These are phyloP conservation scores for Pongo abelii DNA, from an alignment of 2,113 vertebrate genomes.

Conservation along the genomic window DNA sequence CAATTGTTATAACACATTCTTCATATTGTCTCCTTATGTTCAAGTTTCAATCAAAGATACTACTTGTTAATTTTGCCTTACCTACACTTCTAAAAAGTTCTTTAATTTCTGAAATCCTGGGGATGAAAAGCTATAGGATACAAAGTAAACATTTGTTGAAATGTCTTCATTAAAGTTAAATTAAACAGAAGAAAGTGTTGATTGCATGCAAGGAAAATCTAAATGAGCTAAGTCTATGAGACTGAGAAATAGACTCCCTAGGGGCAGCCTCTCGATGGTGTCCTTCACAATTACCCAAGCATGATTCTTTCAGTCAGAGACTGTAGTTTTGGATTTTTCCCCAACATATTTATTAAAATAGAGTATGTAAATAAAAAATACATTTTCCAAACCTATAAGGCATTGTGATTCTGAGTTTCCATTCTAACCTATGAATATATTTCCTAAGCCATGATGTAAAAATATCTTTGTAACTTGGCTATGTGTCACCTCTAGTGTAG, in stretches of 20 bases:
- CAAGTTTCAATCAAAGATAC: neutral
- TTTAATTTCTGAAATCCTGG: slow-evolving; percentile 40
- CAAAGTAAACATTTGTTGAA: slow-evolving; percentile 51
- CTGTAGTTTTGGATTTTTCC: neutral
- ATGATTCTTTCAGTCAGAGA: slow-evolving; percentile 40
- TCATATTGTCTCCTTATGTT: neutral
- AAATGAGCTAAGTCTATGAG: slow-evolving; percentile 56
- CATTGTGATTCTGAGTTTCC: neutral
- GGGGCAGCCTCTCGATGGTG: neutral
- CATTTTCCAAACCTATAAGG: neutral
- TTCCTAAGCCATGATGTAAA: neutral
- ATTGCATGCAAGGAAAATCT: slow-evolving; percentile 39
- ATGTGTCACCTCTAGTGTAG: neutral
- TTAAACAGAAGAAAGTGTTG: slow-evolving; percentile 62
- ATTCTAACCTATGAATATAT: neutral
- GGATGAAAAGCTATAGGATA: slow-evolving; percentile 22
- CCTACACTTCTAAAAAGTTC: slow-evolving; percentile 11
- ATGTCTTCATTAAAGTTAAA: slow-evolving; percentile 70
- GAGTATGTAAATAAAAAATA: neutral
- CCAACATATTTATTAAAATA: neutral
- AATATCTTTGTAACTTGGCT: neutral
- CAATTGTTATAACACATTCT: neutral
- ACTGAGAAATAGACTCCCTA: slow-evolving; percentile 55
- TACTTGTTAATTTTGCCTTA: neutral
- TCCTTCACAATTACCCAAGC: slow-evolving; percentile 39